Evolutionary conservation across 2,888 invertebrate species (phyloP), one percentile per base, ranked within the genome.

Genomic region (Parelbella ahira): DNA sequence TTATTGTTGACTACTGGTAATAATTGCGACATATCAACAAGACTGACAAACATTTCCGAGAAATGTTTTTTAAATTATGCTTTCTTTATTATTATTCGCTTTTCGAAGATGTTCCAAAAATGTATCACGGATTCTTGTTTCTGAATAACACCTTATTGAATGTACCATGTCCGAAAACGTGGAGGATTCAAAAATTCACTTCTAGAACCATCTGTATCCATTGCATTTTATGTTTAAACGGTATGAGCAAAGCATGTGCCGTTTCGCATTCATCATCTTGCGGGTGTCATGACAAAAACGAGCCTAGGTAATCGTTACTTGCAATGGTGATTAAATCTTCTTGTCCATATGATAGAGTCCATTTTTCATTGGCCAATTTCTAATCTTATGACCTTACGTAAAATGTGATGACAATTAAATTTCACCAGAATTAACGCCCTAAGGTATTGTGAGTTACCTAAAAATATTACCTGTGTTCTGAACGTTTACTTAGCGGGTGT

Each of bases 251-350:
- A 61, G 53, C 63, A 59, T 61, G 56, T 58, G 60, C 63, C 60
- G 56, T 49, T 60, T 55, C 63, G 59, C 68, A 68, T 68, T 63
- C 62, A 68, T 66, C 65, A 66, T 66, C 60, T 60, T 54, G 47
- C 48, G 46, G 46, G 28, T 37, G 28, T 11, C 8, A 20, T 23
- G 11, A 19, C 5, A 30, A 21, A 49, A 47, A 56, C 45, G 29
- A 24, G 48, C 6, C 34, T n/a, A 42, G 49, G 33, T 38, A 7
- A 34, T n/a, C n/a, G 11, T 15, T 4, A 23, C 5, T 13, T 2
- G 8, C 23, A 15, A 23, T 9, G 2, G 7, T 21, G 9, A 13
- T 13, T 4, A 8, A 23, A 13, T 6, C 4, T 8, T 15, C 8
- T 5, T 4, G 2, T n/a, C 9, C 9, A 3, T 9, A 13, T 1